phyloP scores from a whole-genome alignment of 2,888 invertebrate species.

The Junonia oenone region DNA sequence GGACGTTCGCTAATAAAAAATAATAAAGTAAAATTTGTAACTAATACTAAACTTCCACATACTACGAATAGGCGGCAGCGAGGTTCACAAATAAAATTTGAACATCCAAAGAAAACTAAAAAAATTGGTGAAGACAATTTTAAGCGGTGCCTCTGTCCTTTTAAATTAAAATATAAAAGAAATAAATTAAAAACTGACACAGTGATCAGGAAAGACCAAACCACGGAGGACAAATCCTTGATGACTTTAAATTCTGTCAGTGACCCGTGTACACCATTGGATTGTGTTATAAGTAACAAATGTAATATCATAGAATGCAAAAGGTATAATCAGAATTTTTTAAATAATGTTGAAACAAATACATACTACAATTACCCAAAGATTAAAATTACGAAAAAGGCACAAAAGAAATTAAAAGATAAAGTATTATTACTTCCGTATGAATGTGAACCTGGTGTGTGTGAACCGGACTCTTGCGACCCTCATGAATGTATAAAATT shows the following conservation, averaged over 20 bases:
- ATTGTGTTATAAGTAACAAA: not conserved
- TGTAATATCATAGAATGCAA: not conserved
- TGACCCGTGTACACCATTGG: not conserved
- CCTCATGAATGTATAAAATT: conserved; percentile 38
- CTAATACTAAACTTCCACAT: conserved; percentile 1
- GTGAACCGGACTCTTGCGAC: conserved; percentile 39
- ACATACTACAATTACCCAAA: conserved; percentile 4
- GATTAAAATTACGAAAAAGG: conserved; percentile 12
- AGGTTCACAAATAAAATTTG: conserved; percentile 9
- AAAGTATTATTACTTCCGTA: conserved; percentile 30
- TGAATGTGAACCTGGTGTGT: conserved; percentile 41
- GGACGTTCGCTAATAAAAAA: not conserved
- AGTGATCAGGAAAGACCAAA: conserved; percentile 2
- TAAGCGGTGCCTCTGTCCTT: conserved; percentile 42
- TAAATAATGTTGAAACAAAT: conserved; percentile 17
- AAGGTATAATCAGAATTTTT: conserved; percentile 7
- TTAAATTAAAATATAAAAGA: conserved; percentile 36
- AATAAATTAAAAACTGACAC: conserved; percentile 15
- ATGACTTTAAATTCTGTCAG: conserved; percentile 15
- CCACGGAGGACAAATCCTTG: conserved; percentile 24
- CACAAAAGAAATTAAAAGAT: conserved; percentile 7
- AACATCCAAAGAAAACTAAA: conserved; percentile 9
- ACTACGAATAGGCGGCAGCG: not conserved
- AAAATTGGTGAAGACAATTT: conserved; percentile 30
- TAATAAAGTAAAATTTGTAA: not conserved